These are phyloP conservation scores for Athalia cordata DNA, from an alignment of 2,888 invertebrate species.

Conservation along the genomic window DNA sequence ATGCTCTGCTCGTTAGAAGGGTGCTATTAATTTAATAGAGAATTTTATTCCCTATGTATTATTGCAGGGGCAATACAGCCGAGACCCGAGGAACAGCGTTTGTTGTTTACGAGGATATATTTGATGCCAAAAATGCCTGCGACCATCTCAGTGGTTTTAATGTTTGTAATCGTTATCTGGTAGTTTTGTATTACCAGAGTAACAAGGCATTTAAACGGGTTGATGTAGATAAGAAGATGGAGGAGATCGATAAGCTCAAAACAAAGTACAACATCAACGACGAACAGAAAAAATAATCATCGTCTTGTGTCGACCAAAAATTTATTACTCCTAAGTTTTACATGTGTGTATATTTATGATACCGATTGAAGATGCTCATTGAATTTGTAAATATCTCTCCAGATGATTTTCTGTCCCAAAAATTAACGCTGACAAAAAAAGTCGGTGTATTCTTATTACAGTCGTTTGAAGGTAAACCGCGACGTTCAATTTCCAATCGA, in stretches of 20 bases:
- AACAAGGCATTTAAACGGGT: conserved; percentile 97
- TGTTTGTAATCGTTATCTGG: conserved; percentile 98
- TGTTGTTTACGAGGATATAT: conserved; percentile 99
- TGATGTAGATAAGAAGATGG: conserved; percentile 96
- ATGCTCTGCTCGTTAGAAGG: background rate
- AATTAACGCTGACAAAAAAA: too few species aligned
- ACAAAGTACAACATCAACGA: conserved; percentile 83
- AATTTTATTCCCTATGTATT: conserved; percentile 30
- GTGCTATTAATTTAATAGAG: background rate
- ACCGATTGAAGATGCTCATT: background rate
- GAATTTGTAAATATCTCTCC: background rate
- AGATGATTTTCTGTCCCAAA: too few species aligned
- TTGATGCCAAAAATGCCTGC: conserved; percentile 99
- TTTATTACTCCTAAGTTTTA: too few species aligned
- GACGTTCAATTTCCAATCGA: background rate
- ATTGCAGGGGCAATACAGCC: conserved; percentile 93
- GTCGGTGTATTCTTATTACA: too few species aligned
- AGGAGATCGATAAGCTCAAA: conserved; percentile 96
- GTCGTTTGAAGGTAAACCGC: too few species aligned
- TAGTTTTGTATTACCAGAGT: conserved; percentile 98
- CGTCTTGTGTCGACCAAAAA: background rate
- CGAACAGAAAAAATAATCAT: conserved; percentile 64
- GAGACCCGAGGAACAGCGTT: conserved; percentile 99
- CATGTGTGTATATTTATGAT: background rate
- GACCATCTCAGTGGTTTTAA: conserved; percentile 99